Base-by-base conservation (phyloP, 2,888 invertebrate species). In the Zhengitettix transpicula region DNA sequence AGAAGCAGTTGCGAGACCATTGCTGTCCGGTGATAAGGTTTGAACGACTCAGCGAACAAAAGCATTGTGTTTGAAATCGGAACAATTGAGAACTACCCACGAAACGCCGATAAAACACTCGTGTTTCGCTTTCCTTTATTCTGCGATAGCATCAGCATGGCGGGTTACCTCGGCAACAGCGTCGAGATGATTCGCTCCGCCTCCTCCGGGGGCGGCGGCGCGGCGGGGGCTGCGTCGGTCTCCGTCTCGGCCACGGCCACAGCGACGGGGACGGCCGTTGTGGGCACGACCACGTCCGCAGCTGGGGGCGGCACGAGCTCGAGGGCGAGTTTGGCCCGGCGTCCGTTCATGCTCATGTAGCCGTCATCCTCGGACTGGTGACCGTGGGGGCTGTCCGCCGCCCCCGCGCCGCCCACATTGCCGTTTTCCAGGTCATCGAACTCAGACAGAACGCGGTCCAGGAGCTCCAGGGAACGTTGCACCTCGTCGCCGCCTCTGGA, bases 331-430 rank as follows among this genome's bases (percentile, higher is more conserved):
- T 84, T 85, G 67, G 85, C 81, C 41, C 82, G 84, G 72, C 88
- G 82, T 67, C 89, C 89, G 82, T 89, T 90, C 82, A 89, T 87
- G 77, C 89, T 89, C 89, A 89, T 89, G 77, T 90, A 89, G 73
- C 89, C 89, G 81, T 90, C 89, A 81, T 90, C 89, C 73, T 90
- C 89, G 60, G 89, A 89, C 72, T 89, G 89, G 73, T 89, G 88
- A 67, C 87, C 87, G 73, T 85, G 81, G 69, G 86, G 86, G 72
- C 87, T 87, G 77, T 87, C 87, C 73, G 69, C 41, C 70, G 70
- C 65, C 64, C 64, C 61, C 71, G 73, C 73, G 74, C 74, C 72
- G 69, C 60, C 71, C 66, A 74, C 79, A 76, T 77, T 81, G 69
- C 76, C 79, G 71, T 77, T 76, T 72, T 80, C 81, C 71, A 80